These are phyloP conservation scores for Drosophila neoperkinsi DNA, from an alignment of 2,888 invertebrate species.

Conservation along the genomic window DNA sequence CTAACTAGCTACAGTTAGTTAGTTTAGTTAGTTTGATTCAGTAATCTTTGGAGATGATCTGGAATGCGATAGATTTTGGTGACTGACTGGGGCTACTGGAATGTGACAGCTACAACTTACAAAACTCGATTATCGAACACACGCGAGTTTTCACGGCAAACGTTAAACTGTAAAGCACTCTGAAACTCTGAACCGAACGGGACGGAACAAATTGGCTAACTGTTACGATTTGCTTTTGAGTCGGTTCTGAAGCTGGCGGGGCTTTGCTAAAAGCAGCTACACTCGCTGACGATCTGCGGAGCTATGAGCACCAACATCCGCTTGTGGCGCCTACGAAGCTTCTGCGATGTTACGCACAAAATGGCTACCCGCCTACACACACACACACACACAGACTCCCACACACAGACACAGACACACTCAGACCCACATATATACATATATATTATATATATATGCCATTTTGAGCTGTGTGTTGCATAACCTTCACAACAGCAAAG, in stretches of 20 bases:
- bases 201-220: slow-evolving; percentile 54
- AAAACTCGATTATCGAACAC: slow-evolving; percentile 46
- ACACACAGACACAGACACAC: slow-evolving; percentile 21
- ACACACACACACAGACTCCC: slow-evolving; percentile 20
- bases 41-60: slow-evolving; percentile 35
- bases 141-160: slow-evolving; percentile 21
- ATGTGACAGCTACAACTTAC: slow-evolving; percentile 60
- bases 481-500: slow-evolving; percentile 74
- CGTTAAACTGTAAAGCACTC: slow-evolving; percentile 2
- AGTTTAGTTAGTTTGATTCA: slow-evolving; percentile 9
- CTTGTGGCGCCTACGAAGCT: slow-evolving; percentile 82
- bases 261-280: slow-evolving; percentile 80
- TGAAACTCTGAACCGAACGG: slow-evolving; percentile 50
- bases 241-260: slow-evolving; percentile 7
- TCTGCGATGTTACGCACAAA: slow-evolving; percentile 60
- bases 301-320: slow-evolving; percentile 84
- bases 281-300: slow-evolving; percentile 85
- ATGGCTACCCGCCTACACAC: slow-evolving; percentile 66
- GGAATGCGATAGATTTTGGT: slow-evolving; percentile 27
- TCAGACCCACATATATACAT: slow-evolving; percentile 3
- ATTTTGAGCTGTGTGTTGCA: slow-evolving; percentile 44
- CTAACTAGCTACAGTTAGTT: slow-evolving; percentile 9
- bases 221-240: slow-evolving; percentile 22
- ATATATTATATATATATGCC: slow-evolving; percentile 1
- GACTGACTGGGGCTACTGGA: slow-evolving; percentile 32